Conservation (phyloP, 2,888 invertebrate species). For the Leucophora obtusa region DNA sequence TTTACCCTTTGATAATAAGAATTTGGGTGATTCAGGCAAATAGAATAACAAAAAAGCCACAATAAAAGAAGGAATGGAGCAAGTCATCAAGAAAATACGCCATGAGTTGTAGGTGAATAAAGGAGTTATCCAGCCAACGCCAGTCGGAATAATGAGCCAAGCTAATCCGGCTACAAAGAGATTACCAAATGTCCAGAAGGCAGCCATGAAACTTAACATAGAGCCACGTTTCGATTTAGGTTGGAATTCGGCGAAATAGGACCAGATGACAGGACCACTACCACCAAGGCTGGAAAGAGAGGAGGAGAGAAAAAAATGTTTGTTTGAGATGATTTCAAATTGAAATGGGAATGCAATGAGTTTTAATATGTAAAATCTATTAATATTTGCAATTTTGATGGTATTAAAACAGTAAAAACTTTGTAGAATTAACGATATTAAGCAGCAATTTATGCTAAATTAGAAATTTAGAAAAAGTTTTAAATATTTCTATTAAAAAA, state of each 20-base stretch:
- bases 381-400: no score
- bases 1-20: conserved; percentile 88
- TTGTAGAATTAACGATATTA: no score
- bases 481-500: no score
- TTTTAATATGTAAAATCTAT: no score
- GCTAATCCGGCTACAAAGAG: conserved; percentile 92
- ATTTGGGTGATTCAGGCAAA: conserved; percentile 95
- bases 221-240: conserved; percentile 93
- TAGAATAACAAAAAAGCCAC: conserved; percentile 90
- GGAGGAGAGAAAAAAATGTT: background rate
- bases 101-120: conserved; percentile 92
- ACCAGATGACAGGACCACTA: conserved; percentile 92
- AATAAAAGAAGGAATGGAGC: conserved; percentile 92
- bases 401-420: no score
- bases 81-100: conserved; percentile 93
- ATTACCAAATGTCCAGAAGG: conserved; percentile 96
- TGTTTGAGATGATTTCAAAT: background rate
- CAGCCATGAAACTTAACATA: conserved; percentile 96
- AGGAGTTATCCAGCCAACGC: conserved; percentile 84
- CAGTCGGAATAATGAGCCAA: conserved; percentile 86
- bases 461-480: no score
- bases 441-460: no score
- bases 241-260: conserved; percentile 96
- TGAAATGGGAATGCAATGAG: background rate
- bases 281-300: conserved; percentile 74